Conservation (phyloP, 2,888 invertebrate species). For the Coremacera marginata region DNA sequence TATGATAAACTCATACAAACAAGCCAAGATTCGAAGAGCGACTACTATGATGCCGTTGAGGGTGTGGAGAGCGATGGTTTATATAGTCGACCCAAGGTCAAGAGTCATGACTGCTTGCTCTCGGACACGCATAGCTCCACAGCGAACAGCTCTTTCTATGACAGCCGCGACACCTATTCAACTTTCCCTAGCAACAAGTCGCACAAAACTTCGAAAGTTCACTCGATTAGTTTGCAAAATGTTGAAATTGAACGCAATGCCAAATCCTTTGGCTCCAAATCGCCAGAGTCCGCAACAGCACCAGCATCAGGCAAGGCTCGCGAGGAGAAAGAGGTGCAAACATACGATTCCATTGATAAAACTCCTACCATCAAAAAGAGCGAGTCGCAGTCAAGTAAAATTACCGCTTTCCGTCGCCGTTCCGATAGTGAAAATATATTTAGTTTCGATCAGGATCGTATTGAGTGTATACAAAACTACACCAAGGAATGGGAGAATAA, state of each 20-base stretch:
- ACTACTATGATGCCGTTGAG: conserved; percentile 77
- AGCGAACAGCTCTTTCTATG: conserved; percentile 70
- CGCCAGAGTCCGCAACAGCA: conserved; percentile 62
- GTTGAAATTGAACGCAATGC: conserved; percentile 77
- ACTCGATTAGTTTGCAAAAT: conserved; percentile 78
- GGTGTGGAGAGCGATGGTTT: conserved; percentile 56
- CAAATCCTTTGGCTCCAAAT: conserved; percentile 64
- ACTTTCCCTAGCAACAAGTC: conserved; percentile 74
- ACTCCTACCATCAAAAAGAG: conserved; percentile 55
- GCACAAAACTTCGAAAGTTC: conserved; percentile 75
- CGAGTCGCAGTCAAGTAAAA: conserved; percentile 65
- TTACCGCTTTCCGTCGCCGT: conserved; percentile 73
- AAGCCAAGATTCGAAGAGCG: conserved; percentile 79
- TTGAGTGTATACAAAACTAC: conserved; percentile 77
- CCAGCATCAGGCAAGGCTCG: conserved; percentile 59
- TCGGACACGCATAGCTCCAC: conserved; percentile 70
- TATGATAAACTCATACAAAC: conserved; percentile 73
- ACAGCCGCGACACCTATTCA: conserved; percentile 74
- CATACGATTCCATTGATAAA: conserved; percentile 63
- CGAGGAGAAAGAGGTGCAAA: conserved; percentile 65
- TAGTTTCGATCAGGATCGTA: conserved; percentile 82
- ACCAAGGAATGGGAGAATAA: conserved; percentile 63
- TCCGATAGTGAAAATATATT: conserved; percentile 80
- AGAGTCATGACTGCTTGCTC: conserved; percentile 74
- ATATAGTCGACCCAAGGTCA: conserved; percentile 68